phyloP scores from a whole-genome alignment of 1,140 invertebrate species.

The Drepana arcuata region DNA sequence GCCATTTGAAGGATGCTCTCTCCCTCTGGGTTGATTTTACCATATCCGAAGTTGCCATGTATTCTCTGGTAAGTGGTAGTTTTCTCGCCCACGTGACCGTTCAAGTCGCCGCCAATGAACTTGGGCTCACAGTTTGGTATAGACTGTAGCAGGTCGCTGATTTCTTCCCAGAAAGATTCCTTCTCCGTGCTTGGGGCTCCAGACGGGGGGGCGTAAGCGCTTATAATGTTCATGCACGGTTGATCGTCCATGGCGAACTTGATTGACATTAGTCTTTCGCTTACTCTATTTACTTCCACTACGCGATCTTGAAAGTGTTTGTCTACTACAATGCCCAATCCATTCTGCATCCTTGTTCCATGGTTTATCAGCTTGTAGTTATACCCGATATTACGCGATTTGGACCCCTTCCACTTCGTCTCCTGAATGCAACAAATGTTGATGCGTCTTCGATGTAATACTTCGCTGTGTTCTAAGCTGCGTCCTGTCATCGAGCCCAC shows the following conservation, averaged over 20 bases:
- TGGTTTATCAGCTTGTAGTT: slow-evolving; percentile 11
- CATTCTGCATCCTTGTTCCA: too few species aligned
- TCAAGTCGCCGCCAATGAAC: neutral
- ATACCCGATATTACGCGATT: slow-evolving; percentile 15
- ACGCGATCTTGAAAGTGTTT: neutral
- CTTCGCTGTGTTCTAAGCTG: slow-evolving; percentile 7
- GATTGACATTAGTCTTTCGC: neutral
- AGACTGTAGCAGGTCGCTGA: neutral
- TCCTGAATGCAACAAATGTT: slow-evolving; percentile 19
- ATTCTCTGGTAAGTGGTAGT: neutral
- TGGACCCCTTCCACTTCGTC: slow-evolving; percentile 16
- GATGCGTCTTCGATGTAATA: slow-evolving; percentile 8
- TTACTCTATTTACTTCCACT: neutral
- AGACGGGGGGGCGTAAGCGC: neutral
- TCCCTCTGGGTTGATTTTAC: neutral
- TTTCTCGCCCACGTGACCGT: neutral
- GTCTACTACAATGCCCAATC: neutral
- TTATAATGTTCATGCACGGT: neutral
- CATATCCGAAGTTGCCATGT: neutral
- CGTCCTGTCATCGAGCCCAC: slow-evolving; percentile 13
- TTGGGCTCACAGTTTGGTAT: neutral
- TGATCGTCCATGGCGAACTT: neutral
- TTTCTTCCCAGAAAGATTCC: neutral
- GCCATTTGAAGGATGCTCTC: neutral
- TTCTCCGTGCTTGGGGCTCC: neutral